Evolutionary conservation across 1,140 invertebrate species (phyloP).

Genomic region (Brachionus asplanchnoidis): DNA sequence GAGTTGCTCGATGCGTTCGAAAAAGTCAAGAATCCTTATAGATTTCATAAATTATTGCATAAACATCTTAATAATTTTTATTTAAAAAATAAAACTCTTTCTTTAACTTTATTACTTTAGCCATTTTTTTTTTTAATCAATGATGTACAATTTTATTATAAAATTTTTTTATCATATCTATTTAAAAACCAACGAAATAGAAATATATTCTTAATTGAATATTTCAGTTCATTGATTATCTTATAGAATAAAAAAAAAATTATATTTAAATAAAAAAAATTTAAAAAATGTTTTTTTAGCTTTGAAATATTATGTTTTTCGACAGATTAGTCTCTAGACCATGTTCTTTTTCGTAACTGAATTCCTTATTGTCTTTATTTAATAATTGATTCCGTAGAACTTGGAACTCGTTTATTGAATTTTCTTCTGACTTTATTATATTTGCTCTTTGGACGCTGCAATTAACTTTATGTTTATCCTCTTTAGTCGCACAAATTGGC

Average conservation of each 20-base stretch:
- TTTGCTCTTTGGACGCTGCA: background rate
- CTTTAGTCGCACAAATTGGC: background rate
- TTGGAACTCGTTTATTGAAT: background rate
- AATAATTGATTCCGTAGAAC: background rate
- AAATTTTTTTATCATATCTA: background rate
- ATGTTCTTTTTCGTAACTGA: background rate
- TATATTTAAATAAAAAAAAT: background rate
- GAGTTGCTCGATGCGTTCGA: slow-evolving; percentile 91
- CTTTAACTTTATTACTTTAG: background rate
- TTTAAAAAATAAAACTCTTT: background rate
- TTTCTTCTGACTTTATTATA: background rate
- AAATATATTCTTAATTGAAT: too few relatives aligned
- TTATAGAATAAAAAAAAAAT: background rate
- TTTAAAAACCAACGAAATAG: background rate
- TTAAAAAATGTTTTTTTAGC: background rate
- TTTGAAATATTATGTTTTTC: slow-evolving; percentile 4
- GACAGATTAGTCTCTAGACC: background rate
- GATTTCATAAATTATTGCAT: background rate
- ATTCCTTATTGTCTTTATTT: background rate
- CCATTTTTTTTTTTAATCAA: background rate
- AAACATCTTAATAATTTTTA: background rate
- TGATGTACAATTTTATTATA: background rate
- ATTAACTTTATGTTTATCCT: background rate
- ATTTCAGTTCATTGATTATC: too few relatives aligned
- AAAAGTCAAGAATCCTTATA: slow-evolving; percentile 79